Evolutionary conservation across 2,888 invertebrate species (phyloP).

Genomic region (Volucella inanis): DNA sequence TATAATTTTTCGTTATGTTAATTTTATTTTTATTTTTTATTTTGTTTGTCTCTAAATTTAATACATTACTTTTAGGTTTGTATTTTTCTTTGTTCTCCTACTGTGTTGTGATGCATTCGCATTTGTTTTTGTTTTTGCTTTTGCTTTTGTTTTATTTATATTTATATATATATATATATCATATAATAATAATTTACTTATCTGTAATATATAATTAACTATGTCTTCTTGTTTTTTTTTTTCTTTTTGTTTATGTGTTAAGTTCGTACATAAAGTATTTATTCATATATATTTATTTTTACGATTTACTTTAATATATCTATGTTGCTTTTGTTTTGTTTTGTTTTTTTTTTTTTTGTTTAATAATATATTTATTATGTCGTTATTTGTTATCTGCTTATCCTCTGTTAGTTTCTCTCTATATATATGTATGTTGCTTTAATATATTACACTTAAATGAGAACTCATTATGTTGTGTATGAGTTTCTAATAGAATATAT

Average conservation of each 20-base stretch:
- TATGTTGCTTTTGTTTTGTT: constrained; percentile 36
- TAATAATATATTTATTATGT: constrained; percentile 76
- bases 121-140: constrained; percentile 33
- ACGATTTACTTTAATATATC: constrained; percentile 75
- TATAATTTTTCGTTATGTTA: constrained; percentile 74
- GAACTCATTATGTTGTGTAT: constrained; percentile 63
- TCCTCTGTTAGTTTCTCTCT: constrained; percentile 60
- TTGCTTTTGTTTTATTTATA: constrained; percentile 5
- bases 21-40: constrained; percentile 65
- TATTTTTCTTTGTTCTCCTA: constrained; percentile 41
- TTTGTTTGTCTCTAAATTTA: constrained; percentile 73
- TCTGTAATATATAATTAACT: constrained; percentile 76
- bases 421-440: constrained; percentile 49
- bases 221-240: constrained; percentile 68
- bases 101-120: constrained; percentile 68
- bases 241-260: constrained; percentile 73
- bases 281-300: constrained; percentile 75
- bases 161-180: constrained; percentile 72
- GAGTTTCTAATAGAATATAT: constrained; percentile 50
- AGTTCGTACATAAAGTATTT: constrained; percentile 64
- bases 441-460: constrained; percentile 70
- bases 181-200: constrained; percentile 74
- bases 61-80: constrained; percentile 73
- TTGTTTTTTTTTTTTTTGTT: constrained; percentile 75
- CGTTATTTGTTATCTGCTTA: constrained; percentile 75